Evolutionary conservation across 2,888 invertebrate species (phyloP).

Genomic region (Diachrysia chrysitis): DNA sequence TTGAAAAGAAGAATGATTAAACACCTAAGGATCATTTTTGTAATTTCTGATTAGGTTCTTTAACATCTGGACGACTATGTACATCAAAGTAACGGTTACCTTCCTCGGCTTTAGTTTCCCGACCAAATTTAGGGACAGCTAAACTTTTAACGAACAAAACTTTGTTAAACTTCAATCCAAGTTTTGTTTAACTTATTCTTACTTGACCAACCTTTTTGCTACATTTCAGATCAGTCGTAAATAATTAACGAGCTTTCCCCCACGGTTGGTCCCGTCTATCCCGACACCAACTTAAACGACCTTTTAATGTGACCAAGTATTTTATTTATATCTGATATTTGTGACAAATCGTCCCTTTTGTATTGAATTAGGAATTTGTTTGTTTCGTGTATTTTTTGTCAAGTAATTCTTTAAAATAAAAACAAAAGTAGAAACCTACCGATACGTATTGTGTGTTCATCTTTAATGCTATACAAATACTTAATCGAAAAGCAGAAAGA

Average conservation of each 20-base stretch:
- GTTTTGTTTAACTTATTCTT: slow-evolving; percentile 14
- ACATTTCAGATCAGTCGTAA: slow-evolving; percentile 17
- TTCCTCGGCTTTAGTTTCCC: slow-evolving; percentile 9
- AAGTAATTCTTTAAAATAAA: neutral
- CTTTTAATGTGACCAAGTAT: neutral
- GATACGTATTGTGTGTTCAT: too few species aligned
- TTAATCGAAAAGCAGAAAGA: neutral
- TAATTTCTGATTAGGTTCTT: neutral
- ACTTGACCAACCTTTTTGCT: slow-evolving; percentile 33
- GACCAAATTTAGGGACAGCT: slow-evolving; percentile 6
- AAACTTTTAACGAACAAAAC: slow-evolving; percentile 39
- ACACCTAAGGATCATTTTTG: too few species aligned
- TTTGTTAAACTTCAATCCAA: slow-evolving; percentile 14
- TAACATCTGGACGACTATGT: neutral
- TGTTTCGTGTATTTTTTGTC: neutral
- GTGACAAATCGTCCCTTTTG: neutral
- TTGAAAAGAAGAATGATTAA: too few species aligned
- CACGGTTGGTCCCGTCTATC: slow-evolving; percentile 3
- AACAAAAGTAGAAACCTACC: too few species aligned
- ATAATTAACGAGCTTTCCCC: slow-evolving; percentile 30
- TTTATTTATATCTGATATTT: neutral
- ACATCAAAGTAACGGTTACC: neutral
- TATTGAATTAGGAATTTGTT: neutral
- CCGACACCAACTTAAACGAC: neutral
- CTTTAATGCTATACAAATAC: neutral